These are phyloP conservation scores for Greenwoodochromis staneri DNA, from an alignment of 2,113 vertebrate species.

Conservation along the genomic window DNA sequence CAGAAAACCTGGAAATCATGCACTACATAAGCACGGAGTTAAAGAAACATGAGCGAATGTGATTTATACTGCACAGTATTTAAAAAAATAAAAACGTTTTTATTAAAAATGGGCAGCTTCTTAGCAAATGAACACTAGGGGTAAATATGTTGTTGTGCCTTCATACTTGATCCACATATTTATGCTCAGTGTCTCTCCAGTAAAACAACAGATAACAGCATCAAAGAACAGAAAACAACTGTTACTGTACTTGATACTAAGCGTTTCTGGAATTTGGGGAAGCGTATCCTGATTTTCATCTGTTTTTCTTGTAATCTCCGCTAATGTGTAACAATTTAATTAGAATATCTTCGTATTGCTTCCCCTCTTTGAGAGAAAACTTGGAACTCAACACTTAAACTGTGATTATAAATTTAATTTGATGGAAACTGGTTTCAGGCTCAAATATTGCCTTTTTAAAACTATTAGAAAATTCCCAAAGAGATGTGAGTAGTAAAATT, in stretches of 20 bases:
- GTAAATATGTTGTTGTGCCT: neutral
- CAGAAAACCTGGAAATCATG: neutral
- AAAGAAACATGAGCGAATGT: neutral
- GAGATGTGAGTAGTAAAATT: neutral
- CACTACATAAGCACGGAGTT: neutral
- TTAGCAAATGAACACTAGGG: neutral
- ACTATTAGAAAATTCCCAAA: neutral
- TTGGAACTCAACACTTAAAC: neutral
- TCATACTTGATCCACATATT: neutral
- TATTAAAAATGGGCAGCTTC: neutral
- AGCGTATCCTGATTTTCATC: neutral
- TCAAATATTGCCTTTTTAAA: neutral
- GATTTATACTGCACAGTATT: accelerated
- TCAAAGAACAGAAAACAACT: neutral
- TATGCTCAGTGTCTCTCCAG: neutral
- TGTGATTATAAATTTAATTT: neutral
- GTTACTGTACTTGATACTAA: neutral
- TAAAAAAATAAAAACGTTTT: neutral
- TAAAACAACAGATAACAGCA: neutral
- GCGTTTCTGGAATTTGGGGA: neutral
- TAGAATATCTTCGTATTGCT: neutral
- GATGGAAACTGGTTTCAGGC: neutral
- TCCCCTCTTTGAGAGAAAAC: neutral
- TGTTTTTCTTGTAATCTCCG: neutral
- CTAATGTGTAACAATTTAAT: neutral